These are phyloP conservation scores for Trididemnum clinides DNA, from an alignment of 23 tunicate species.

Conservation along the genomic window DNA sequence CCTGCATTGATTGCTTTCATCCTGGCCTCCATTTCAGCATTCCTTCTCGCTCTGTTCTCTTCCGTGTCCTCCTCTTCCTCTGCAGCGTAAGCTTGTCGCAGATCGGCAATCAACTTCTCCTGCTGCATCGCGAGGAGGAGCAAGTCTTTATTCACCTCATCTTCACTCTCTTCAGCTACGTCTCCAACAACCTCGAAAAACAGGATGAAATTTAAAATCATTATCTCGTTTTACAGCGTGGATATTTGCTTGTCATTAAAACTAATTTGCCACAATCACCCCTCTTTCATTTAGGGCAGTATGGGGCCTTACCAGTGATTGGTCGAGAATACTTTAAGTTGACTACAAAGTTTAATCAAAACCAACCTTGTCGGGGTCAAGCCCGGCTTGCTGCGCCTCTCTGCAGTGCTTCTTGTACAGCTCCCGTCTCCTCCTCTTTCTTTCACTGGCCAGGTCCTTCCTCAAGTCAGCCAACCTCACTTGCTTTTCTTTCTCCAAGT, in stretches of 20 bases:
- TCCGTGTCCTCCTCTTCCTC: constrained; percentile 76
- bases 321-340: no score
- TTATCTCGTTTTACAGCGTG: no score
- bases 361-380: constrained; percentile 86
- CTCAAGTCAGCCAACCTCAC: constrained; percentile 57
- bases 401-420: constrained; percentile 63
- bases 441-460: constrained; percentile 65
- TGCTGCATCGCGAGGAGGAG: constrained; percentile 90
- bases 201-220: no score
- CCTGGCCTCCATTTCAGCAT: constrained; percentile 93
- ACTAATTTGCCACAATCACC: no score
- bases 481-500: constrained; percentile 80
- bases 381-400: constrained; percentile 87
- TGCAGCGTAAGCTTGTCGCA: constrained; percentile 66
- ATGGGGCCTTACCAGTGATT: no score
- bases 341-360: no score
- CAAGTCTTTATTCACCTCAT: constrained; percentile 86
- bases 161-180: constrained; percentile 76
- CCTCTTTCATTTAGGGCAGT: no score
- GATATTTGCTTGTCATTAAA: no score
- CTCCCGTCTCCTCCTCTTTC: constrained; percentile 78
- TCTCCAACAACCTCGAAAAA: constrained; percentile 66
- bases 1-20: constrained; percentile 77
- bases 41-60: constrained; percentile 56
- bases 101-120: constrained; percentile 84